Evolutionary conservation across 30 jellyfish, hydroid and myxozoan species (phyloP).

Genomic region (Phacellophora camtschatica): DNA sequence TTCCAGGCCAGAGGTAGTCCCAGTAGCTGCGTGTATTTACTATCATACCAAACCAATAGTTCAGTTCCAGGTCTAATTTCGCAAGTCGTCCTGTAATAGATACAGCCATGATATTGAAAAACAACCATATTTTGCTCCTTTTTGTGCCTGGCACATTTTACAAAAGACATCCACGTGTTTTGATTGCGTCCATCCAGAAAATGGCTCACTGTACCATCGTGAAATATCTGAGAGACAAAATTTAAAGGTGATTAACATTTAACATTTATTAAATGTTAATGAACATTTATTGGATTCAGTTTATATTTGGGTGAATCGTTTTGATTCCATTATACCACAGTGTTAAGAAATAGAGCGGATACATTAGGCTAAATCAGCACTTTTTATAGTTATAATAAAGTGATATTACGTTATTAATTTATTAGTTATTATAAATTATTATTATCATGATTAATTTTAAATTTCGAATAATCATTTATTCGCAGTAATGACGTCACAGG

Average conservation of each 20-base stretch:
- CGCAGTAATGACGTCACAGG: too few species aligned
- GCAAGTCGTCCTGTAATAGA: slow-evolving; percentile 80
- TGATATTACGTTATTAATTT: too few species aligned
- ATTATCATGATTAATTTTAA: too few species aligned
- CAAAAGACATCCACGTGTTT: slow-evolving; percentile 93
- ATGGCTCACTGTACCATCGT: slow-evolving; percentile 95
- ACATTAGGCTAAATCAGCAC: too few species aligned
- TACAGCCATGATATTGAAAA: slow-evolving; percentile 95
- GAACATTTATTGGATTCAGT: too few species aligned
- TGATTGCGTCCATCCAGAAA: slow-evolving; percentile 85
- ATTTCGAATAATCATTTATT: too few species aligned
- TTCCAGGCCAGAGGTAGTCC: slow-evolving; percentile 91
- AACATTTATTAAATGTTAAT: neutral
- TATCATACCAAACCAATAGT: slow-evolving; percentile 93
- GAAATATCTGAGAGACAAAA: slow-evolving; percentile 67
- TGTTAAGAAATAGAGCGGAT: too few species aligned
- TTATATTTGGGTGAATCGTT: too few species aligned
- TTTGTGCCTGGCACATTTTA: slow-evolving; percentile 89
- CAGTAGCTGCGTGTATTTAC: slow-evolving; percentile 82
- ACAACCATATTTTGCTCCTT: slow-evolving; percentile 93
- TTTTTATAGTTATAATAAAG: too few species aligned
- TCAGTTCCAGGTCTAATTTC: slow-evolving; percentile 82
- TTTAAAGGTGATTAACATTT: neutral
- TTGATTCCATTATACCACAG: too few species aligned
- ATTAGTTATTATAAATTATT: too few species aligned